phyloP scores from a whole-genome alignment of 2,888 invertebrate species.

The Sthenelais limicola region DNA sequence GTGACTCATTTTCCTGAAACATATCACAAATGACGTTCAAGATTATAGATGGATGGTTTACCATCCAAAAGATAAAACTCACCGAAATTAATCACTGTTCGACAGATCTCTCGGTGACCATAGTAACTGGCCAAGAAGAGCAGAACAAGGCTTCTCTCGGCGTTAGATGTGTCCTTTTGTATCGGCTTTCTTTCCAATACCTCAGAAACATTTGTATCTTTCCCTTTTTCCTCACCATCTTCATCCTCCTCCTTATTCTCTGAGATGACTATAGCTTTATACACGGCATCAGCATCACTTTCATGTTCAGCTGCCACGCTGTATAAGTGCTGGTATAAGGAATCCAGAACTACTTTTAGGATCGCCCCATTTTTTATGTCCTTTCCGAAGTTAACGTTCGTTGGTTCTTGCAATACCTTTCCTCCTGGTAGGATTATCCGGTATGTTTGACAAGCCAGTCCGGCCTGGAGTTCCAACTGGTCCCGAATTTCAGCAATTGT shows the following conservation, averaged over 20 bases:
- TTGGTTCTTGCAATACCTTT: background rate
- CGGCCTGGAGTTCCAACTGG: constrained; percentile 33
- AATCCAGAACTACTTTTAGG: background rate
- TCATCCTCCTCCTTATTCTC: background rate
- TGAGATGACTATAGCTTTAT: background rate
- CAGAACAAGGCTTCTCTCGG: constrained; percentile 8
- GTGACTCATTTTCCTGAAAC: too few relatives aligned
- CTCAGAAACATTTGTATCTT: background rate
- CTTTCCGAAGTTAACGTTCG: constrained; percentile 18
- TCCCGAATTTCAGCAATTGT: constrained; percentile 3
- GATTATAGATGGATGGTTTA: too few relatives aligned
- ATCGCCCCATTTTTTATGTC: constrained; percentile 35
- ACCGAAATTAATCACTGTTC: background rate
- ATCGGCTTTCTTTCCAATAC: background rate
- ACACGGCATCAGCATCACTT: background rate
- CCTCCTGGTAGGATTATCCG: constrained; percentile 16
- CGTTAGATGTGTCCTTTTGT: constrained; percentile 8
- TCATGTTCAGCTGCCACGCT: background rate
- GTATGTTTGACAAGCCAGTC: constrained; percentile 28
- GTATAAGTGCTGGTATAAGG: background rate
- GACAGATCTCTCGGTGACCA: background rate
- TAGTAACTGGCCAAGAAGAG: constrained; percentile 3
- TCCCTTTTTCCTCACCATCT: background rate
- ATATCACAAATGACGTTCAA: too few relatives aligned
- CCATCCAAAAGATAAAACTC: too few relatives aligned